phyloP scores from a whole-genome alignment of 2,888 invertebrate genomes.

The Ectemnius continuus region DNA sequence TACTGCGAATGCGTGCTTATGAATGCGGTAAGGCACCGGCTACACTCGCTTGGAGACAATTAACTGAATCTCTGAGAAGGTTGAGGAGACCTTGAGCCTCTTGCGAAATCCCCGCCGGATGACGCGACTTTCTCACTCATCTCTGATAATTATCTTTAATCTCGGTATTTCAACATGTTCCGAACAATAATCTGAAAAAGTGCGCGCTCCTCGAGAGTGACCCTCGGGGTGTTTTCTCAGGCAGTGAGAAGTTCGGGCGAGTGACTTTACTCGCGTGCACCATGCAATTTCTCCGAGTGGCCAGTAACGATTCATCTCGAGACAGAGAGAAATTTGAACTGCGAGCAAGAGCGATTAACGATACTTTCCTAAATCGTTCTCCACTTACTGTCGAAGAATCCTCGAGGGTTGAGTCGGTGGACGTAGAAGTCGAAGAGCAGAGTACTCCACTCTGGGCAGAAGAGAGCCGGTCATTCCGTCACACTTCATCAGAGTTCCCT shows the following conservation, averaged over 20 bases:
- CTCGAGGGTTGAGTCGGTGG: background rate
- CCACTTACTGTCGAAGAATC: slow-evolving; percentile 30
- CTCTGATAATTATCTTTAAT: background rate
- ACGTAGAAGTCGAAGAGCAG: background rate
- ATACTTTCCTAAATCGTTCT: slow-evolving; percentile 49
- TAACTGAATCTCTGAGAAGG: slow-evolving; percentile 17
- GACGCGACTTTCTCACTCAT: background rate
- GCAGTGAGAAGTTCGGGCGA: too few species aligned
- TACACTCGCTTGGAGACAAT: slow-evolving; percentile 4
- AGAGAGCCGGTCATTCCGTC: background rate
- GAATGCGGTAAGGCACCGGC: slow-evolving; percentile 2
- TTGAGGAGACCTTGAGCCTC: slow-evolving; percentile 16
- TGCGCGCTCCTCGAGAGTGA: too few species aligned
- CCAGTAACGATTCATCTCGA: too few species aligned
- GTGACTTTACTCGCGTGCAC: too few species aligned
- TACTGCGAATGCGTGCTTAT: slow-evolving; percentile 19
- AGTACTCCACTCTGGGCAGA: background rate
- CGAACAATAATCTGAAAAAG: too few species aligned
- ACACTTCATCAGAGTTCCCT: background rate
- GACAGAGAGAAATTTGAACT: slow-evolving; percentile 37
- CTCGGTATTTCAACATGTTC: too few species aligned
- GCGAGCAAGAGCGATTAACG: slow-evolving; percentile 42
- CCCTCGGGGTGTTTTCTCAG: too few species aligned
- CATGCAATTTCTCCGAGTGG: too few species aligned
- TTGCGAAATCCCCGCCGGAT: background rate